phyloP scores from a whole-genome alignment of 2,113 vertebrate genomes.

The Crotalus viridis region DNA sequence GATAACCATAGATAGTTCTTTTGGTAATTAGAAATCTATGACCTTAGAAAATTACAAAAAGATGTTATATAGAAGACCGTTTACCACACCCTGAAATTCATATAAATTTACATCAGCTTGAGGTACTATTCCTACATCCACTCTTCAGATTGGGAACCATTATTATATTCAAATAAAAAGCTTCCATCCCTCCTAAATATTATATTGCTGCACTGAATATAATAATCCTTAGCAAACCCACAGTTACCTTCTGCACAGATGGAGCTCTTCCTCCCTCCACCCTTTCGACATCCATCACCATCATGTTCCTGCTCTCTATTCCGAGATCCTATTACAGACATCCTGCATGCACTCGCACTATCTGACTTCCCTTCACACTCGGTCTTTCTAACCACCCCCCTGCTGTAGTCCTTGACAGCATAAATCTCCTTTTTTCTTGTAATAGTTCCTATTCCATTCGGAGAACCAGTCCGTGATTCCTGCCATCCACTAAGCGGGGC shows the following conservation, averaged over 20 bases:
- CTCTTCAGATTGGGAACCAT: not conserved
- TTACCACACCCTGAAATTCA: not conserved
- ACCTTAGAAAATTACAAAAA: not conserved
- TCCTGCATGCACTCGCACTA: too few relatives aligned
- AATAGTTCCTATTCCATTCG: too few relatives aligned
- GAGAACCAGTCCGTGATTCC: too few relatives aligned
- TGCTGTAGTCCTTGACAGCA: too few relatives aligned
- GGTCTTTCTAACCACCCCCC: too few relatives aligned
- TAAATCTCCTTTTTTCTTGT: too few relatives aligned
- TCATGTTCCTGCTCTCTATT: too few relatives aligned
- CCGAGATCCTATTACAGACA: too few relatives aligned
- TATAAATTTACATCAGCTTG: not conserved
- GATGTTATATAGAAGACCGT: not conserved
- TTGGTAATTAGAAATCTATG: not conserved
- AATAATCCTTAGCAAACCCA: not conserved
- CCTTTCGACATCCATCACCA: too few relatives aligned
- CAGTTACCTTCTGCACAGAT: not conserved
- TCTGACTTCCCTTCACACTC: too few relatives aligned
- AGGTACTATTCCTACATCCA: not conserved
- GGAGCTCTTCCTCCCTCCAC: too few relatives aligned
- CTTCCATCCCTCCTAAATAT: not conserved
- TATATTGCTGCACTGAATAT: not conserved
- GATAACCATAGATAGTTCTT: not conserved
- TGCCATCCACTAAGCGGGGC: too few relatives aligned
- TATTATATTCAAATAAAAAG: not conserved